Evolutionary conservation across 2,113 vertebrate genomes (phyloP).

Genomic region (Odobenus rosmarus): DNA sequence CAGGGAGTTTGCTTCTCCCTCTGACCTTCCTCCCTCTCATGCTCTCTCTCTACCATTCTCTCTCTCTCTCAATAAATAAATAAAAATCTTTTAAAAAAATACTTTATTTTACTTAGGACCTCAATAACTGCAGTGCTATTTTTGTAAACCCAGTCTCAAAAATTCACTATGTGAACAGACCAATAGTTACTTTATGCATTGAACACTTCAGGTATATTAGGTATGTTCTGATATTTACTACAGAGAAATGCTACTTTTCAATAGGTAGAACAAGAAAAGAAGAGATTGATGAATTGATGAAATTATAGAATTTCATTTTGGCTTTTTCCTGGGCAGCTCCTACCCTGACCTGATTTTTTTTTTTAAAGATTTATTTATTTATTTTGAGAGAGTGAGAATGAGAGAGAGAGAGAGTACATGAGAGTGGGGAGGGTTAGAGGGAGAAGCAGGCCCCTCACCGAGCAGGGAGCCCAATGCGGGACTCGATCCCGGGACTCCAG

Average conservation of each 20-base stretch:
- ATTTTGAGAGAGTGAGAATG: no score
- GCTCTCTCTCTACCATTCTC: no score
- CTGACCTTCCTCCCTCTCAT: no score
- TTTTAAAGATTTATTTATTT: no score
- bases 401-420: no score
- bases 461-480: no score
- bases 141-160: slow-evolving; percentile 24
- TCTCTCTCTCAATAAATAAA: no score
- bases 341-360: slow-evolving; percentile 40
- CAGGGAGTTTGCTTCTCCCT: no score
- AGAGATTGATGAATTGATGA: slow-evolving; percentile 55
- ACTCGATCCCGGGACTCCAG: no score
- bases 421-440: no score
- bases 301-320: slow-evolving; percentile 32
- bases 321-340: rapidly evolving
- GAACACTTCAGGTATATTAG: background rate
- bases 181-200: background rate
- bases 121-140: background rate
- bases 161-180: background rate
- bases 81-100: no score
- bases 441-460: no score
- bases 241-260: background rate
- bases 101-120: slow-evolving; percentile 5
- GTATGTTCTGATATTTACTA: slow-evolving; percentile 37
- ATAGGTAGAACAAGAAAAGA: background rate